Evolutionary conservation across 64 coral and sea anemone species (phyloP).

Genomic region (Dendrophyllia cribrosa): DNA sequence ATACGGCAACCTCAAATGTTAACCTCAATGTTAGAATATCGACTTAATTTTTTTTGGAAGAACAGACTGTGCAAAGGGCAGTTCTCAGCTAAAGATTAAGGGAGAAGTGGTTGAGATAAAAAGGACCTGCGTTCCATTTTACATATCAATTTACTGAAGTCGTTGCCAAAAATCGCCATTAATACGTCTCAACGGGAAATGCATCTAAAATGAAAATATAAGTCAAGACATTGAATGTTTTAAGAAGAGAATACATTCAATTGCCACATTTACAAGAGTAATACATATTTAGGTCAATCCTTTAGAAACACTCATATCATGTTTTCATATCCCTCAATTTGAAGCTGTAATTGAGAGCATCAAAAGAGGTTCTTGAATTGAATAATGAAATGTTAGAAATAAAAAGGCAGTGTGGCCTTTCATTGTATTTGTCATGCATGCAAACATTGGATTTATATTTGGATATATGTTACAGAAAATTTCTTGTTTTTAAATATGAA

Average conservation of each 20-base stretch:
- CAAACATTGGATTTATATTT: not conserved
- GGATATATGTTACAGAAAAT: not conserved
- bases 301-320: not conserved
- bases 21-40: no score
- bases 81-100: no score
- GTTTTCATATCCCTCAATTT: not conserved
- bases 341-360: constrained; percentile 1
- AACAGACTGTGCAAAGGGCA: no score
- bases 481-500: no score
- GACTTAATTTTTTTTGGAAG: no score
- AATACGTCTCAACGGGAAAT: constrained; percentile 1
- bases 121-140: not conserved
- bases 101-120: no score
- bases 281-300: not conserved
- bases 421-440: not conserved
- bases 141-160: not conserved
- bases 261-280: not conserved
- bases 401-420: not conserved
- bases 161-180: not conserved
- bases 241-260: constrained; percentile 10
- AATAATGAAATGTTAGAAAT: constrained; percentile 2
- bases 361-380: constrained; percentile 5
- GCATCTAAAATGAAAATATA: not conserved
- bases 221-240: constrained; percentile 30
- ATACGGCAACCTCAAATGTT: no score